A percentile compares a stretch with the other conserved stretches of the same genome.
phyloP scores from a whole-genome alignment of 1,140 invertebrate genomes.

The Drosophila ficusphila region DNA sequence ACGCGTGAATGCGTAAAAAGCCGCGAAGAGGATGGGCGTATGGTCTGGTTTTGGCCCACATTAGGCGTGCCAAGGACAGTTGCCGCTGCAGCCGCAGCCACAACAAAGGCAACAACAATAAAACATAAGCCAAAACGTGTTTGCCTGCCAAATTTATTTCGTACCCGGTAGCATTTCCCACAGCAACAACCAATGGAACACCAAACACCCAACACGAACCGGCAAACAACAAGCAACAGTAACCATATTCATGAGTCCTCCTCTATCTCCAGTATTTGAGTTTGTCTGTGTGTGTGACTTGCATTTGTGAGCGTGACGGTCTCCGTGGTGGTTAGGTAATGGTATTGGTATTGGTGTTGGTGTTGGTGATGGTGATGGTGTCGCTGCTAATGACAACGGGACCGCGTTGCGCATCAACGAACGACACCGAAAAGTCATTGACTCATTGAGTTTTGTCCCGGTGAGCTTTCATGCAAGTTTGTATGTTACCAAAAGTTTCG shows the following conservation, averaged over 20 bases:
- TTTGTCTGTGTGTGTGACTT: conserved; percentile 9
- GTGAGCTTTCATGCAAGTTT: conserved; percentile 23
- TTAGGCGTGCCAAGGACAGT: conserved; percentile 73
- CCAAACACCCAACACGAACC: conserved; percentile 7
- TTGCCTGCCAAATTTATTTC: conserved; percentile 78
- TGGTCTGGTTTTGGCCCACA: conserved; percentile 58
- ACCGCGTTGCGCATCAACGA: conserved; percentile 76
- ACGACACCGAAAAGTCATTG: conserved; percentile 80
- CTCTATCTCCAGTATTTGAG: background rate
- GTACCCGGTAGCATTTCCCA: conserved; percentile 56
- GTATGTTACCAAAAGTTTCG: conserved; percentile 12
- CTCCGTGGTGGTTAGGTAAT: conserved; percentile 5
- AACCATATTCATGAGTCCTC: conserved; percentile 37
- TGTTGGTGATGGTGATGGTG: conserved; percentile 42
- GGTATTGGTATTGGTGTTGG: background rate
- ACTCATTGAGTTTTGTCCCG: conserved; percentile 70
- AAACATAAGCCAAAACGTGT: conserved; percentile 70
- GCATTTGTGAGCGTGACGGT: conserved; percentile 40
- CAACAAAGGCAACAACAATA: conserved; percentile 55
- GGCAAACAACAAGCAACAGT: conserved; percentile 36
- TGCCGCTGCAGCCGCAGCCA: conserved; percentile 47
- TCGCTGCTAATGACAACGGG: conserved; percentile 80
- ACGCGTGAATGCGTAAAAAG: conserved; percentile 79
- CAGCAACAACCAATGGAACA: conserved; percentile 28
- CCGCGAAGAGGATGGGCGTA: conserved; percentile 8